Evolutionary conservation across 2,888 invertebrate species (phyloP).

Genomic region (Noctua janthe): DNA sequence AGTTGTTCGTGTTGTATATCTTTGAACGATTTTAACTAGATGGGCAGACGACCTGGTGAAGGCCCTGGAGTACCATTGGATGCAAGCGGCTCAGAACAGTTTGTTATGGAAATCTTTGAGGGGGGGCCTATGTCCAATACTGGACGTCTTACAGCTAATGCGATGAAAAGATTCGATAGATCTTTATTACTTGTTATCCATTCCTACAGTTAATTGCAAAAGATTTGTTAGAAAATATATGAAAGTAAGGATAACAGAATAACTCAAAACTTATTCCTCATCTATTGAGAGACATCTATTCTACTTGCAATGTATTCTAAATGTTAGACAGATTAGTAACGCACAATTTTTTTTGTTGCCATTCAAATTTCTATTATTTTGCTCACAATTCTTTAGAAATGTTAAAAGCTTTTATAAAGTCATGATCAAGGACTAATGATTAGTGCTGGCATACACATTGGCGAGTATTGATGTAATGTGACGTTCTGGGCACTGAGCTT

Average conservation of each 20-base stretch:
- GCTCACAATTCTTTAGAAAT: constrained; percentile 60
- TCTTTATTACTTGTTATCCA: not conserved
- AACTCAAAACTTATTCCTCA: constrained; percentile 8
- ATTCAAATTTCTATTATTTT: constrained; percentile 13
- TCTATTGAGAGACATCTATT: not conserved
- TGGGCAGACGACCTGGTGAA: constrained; percentile 37
- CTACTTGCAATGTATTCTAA: constrained; percentile 10
- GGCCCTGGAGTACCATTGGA: constrained; percentile 41
- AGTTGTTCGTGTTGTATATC: constrained; percentile 35
- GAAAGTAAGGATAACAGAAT: constrained; percentile 7
- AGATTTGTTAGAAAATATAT: constrained; percentile 20
- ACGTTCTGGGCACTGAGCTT: constrained; percentile 16
- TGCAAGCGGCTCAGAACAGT: constrained; percentile 40
- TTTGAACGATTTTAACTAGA: constrained; percentile 44
- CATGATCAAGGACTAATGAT: constrained; percentile 44
- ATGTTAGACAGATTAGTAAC: constrained; percentile 23
- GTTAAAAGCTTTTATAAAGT: constrained; percentile 44
- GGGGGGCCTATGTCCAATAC: constrained; percentile 27
- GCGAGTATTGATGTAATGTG: constrained; percentile 25
- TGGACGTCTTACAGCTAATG: constrained; percentile 11
- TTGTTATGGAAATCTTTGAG: constrained; percentile 25
- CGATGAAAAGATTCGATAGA: constrained; percentile 6
- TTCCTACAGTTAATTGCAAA: constrained; percentile 2
- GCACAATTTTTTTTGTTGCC: constrained; percentile 8
- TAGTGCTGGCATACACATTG: constrained; percentile 64